A percentile compares a stretch with the other conserved stretches of the same genome.
Evolutionary conservation across 1,140 invertebrate species (phyloP).

Genomic region (Theocolax elegans): DNA sequence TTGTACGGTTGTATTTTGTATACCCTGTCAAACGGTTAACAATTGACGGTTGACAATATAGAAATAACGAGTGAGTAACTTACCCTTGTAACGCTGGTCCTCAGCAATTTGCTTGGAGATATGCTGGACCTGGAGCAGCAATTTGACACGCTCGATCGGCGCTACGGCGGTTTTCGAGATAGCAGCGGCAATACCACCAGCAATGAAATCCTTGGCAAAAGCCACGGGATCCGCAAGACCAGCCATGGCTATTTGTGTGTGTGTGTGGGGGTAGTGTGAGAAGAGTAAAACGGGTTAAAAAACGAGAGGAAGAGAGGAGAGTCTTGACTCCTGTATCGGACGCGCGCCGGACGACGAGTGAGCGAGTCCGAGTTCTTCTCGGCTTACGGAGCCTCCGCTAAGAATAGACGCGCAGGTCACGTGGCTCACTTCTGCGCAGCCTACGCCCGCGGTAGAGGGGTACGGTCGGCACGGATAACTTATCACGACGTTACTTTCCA

Average conservation of each 20-base stretch:
- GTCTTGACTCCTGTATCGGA: conserved; percentile 58
- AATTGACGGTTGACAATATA: too few relatives aligned
- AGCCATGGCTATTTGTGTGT: too few relatives aligned
- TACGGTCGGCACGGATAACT: background rate
- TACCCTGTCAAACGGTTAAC: too few relatives aligned
- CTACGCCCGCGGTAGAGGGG: background rate
- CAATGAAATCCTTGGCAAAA: conserved; percentile 86
- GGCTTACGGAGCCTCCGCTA: conserved; percentile 53
- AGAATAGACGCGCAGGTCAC: conserved; percentile 65
- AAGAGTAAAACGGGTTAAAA: conserved; percentile 51
- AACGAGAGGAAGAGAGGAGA: conserved; percentile 59
- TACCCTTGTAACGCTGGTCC: conserved; percentile 86
- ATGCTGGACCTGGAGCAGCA: conserved; percentile 90
- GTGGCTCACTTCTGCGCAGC: conserved; percentile 53
- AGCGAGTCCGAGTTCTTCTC: conserved; percentile 57
- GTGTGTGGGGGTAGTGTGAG: conserved; percentile 49
- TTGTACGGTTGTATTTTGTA: too few relatives aligned
- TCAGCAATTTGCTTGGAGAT: conserved; percentile 85
- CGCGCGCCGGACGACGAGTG: conserved; percentile 68
- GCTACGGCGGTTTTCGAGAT: conserved; percentile 88
- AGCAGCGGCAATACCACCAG: conserved; percentile 87
- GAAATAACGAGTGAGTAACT: conserved; percentile 44
- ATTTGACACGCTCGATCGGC: conserved; percentile 91
- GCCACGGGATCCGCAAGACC: conserved; percentile 72
- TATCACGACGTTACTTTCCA: background rate